Evolutionary conservation across 2,797 vertebrate genomes (phyloP).

Genomic region (Poecilia wingei): DNA sequence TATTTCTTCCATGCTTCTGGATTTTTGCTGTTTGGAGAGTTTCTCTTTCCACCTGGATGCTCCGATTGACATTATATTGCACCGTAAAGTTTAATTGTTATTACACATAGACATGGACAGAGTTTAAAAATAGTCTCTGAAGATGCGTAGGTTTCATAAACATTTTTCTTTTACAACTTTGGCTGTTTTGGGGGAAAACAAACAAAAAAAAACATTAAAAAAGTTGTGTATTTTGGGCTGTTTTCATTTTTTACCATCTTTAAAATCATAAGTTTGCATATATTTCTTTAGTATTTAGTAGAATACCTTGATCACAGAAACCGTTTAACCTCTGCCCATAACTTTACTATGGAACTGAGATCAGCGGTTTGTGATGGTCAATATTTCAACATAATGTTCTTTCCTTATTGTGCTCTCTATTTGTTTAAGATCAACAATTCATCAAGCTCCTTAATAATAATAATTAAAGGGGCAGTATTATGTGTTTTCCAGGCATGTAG

Average conservation of each 20-base stretch:
- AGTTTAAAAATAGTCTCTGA: background rate
- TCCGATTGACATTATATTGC: background rate
- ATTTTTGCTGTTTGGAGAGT: background rate
- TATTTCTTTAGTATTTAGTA: background rate
- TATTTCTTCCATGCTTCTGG: background rate
- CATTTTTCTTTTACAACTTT: background rate
- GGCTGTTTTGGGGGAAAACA: background rate
- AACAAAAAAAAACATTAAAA: background rate
- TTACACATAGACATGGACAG: background rate
- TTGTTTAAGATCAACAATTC: background rate
- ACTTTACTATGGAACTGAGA: background rate
- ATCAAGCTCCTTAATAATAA: background rate
- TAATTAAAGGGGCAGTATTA: no score
- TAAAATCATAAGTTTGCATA: background rate
- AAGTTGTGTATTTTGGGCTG: background rate
- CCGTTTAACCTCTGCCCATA: background rate
- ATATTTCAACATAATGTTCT: background rate
- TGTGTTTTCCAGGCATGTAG: no score
- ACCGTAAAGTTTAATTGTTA: background rate
- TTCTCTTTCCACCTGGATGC: background rate
- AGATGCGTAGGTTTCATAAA: background rate
- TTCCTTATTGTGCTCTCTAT: background rate
- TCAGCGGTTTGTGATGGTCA: background rate
- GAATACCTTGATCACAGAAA: no score
- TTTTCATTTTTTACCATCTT: background rate